Base-by-base conservation (phyloP, 2,113 vertebrate genomes). In the Catharus bicknelli region DNA sequence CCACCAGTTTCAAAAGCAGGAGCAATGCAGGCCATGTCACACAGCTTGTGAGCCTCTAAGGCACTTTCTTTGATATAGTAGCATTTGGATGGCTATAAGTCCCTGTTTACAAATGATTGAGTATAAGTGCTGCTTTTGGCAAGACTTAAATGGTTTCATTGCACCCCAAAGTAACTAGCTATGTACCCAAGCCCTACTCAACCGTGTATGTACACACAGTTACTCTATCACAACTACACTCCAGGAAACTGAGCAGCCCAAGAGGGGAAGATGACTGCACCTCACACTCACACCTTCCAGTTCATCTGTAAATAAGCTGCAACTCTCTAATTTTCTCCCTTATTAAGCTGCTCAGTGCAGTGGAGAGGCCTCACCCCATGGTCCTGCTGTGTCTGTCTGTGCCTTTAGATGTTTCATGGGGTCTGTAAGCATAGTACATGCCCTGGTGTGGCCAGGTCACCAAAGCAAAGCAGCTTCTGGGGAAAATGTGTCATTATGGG, bases 181-280 rank as follows among this genome's bases (percentile, higher is more conserved):
- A 32, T 30, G 25, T 8, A 27, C 19, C 30, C n/a, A 79, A 80
- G 26, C 16, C 53, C 69, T 57, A 4, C 25, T 51, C 68, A n/a
- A 2, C 3, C 19, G 9, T 2, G 16, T n/a, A 9, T 2, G 2
- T n/a, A 13, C 50, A 53, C 0, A 9, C 50, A 42, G 13, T 40
- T 59, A 36, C 34, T 63, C 22, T 16, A 5, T 11, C 27, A 13
- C 43, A 83, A 54, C 20, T 45, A 16, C 23, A 5, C 11, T 29
- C 47, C 3, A 4, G 19, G 27, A 70, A 63, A 58, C 15, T 16
- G 53, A 88, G 36, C 57, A 69, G 45, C 27, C 54, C 14, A 5
- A 19, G 50, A 54, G 11, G 27, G 32, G 22, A 57, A 75, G 58
- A 84, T 4, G 4, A 64, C 34, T 78, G 48, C 16, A 22, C 32